Percentiles rank a stretch among this genome's conserved stretches.
phyloP scores from a whole-genome alignment of 1,140 invertebrate genomes.

The Panagrolaimus sp. region DNA sequence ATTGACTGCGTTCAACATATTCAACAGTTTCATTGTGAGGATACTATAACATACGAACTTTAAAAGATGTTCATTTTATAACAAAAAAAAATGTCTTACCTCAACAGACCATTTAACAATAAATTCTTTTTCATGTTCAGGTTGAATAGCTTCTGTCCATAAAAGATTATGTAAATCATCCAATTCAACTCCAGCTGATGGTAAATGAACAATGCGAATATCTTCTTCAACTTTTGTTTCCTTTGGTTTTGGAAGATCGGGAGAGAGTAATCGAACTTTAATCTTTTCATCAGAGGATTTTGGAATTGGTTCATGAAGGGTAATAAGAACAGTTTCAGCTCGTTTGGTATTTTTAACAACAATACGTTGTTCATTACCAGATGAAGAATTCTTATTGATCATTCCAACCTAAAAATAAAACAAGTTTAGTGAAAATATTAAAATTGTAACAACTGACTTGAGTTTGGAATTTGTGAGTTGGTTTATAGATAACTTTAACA shows the following conservation, averaged over 20 bases:
- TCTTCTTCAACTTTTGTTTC: conserved; percentile 19
- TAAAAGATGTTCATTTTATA: no score
- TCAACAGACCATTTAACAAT: conserved; percentile 35
- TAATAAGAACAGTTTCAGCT: conserved; percentile 55
- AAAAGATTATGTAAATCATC: conserved; percentile 60
- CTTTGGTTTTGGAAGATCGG: conserved; percentile 28
- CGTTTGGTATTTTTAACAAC: conserved; percentile 60
- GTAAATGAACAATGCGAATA: conserved; percentile 20
- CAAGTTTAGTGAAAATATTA: neutral
- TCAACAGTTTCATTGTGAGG: conserved; percentile 3
- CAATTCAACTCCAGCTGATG: conserved; percentile 39
- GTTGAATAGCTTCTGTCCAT: conserved; percentile 56
- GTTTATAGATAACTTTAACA: conserved; percentile 61
- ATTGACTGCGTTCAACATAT: neutral
- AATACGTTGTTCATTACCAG: conserved; percentile 58
- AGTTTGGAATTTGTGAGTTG: conserved; percentile 53
- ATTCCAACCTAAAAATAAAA: conserved; percentile 43
- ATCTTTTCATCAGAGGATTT: conserved; percentile 61
- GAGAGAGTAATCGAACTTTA: conserved; percentile 60
- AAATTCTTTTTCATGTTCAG: conserved; percentile 43
- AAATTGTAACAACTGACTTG: conserved; percentile 27
- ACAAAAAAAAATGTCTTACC: no score
- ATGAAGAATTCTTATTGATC: conserved; percentile 47
- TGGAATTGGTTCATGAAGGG: conserved; percentile 60
- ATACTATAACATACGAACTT: no score